Evolutionary conservation across 35 echinoderm and acorn worm species (phyloP), one percentile per base, ranked within the genome.

Genomic region (Apostichopus californicus): DNA sequence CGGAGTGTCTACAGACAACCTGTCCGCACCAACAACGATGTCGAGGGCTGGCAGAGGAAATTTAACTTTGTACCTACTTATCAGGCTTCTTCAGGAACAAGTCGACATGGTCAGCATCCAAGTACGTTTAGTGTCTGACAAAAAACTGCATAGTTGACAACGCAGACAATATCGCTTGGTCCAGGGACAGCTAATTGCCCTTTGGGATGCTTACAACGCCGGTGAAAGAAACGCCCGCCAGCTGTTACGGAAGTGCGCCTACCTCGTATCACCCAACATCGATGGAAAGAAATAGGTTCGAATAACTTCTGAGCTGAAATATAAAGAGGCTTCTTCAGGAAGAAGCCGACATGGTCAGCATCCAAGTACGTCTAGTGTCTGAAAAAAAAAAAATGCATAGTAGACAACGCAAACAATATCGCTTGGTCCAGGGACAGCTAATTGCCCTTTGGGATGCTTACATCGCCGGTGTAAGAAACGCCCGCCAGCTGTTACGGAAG

Each of bases 161-260:
- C n/a, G 73, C 17, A 3, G 73, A 21, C 73, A 34, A 55, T 91
- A 91, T 75, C 52, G 77, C 5, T n/a, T 12, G 55, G 24, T 91
- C 14, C 73, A 91, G 53, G 90, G 90, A 6, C 90, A 91, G 77
- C 73, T 91, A 52, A 91, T 80, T 20, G 11, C 5, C 46, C 7
- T 80, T 6, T 91, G 90, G 90, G 90, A 91, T 55, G 17, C 14
- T 5, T 80, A 79, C 90, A 91, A 59, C 34, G 77, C 73, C 9
- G 90, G 90, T 20, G 90, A 91, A 75, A 91, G 75, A 17, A 12
- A 7, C 1, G 89, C 89, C 54, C 87, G 34, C 34, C 34, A 46
- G 34, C 34, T 46, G 34, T 46, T 46, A 46, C 34, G 34, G 34
- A 46, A 46, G 34, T 46, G 34, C 34, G 1, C 34, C 34, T 46